Conservation (phyloP, 1,140 invertebrate species). For the Epicauta chinensis region DNA sequence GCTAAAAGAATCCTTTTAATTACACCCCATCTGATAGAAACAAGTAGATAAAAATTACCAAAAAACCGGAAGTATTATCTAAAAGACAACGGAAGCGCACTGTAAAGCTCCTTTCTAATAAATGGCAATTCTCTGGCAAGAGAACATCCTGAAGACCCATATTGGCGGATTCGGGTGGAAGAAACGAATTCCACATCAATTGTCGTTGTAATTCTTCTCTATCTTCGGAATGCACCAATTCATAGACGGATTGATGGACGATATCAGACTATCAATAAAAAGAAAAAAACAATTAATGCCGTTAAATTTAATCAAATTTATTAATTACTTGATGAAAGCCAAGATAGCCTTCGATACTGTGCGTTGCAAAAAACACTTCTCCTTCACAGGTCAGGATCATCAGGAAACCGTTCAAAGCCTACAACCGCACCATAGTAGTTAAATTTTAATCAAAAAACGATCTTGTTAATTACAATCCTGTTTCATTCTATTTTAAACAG, state of each 20-base stretch:
- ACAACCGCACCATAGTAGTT: constrained; percentile 44
- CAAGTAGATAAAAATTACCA: constrained; percentile 54
- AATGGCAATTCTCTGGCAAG: constrained; percentile 74
- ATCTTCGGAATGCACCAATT: constrained; percentile 98
- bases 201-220: constrained; percentile 94
- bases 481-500: background rate
- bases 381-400: constrained; percentile 97
- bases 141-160: constrained; percentile 79
- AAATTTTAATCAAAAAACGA: background rate
- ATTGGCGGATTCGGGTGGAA: constrained; percentile 72
- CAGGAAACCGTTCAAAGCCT: constrained; percentile 98
- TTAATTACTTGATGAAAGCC: constrained; percentile 96
- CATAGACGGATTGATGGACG: constrained; percentile 97
- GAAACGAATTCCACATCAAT: constrained; percentile 92
- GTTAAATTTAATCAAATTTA: background rate
- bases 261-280: constrained; percentile 98
- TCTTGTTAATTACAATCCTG: background rate
- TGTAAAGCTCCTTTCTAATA: constrained; percentile 91
- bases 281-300: background rate
- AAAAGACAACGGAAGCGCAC: constrained; percentile 96
- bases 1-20: constrained; percentile 53
- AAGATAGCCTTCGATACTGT: constrained; percentile 98
- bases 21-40: background rate
- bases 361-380: constrained; percentile 98
- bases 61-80: constrained; percentile 98